phyloP scores from a whole-genome alignment of 2,888 invertebrate genomes.

The Syrista parreyssii region DNA sequence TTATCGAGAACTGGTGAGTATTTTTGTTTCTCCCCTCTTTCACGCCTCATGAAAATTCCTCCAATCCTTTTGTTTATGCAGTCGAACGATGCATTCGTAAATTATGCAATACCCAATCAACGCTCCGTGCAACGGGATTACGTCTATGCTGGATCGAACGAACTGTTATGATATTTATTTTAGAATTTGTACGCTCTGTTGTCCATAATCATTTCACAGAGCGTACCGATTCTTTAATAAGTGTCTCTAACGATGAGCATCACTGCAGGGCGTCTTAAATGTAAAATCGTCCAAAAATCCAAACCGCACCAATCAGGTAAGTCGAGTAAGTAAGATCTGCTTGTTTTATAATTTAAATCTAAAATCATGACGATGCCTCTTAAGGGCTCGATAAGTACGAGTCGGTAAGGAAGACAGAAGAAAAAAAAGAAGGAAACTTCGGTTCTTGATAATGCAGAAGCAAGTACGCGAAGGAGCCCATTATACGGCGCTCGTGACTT shows the following conservation, averaged over 20 bases:
- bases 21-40: not conserved
- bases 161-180: constrained; percentile 65
- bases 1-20: not conserved
- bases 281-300: not conserved
- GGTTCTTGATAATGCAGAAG: not conserved
- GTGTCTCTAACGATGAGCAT: constrained; percentile 56
- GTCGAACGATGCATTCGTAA: not conserved
- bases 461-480: not conserved
- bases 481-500: constrained; percentile 5
- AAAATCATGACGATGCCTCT: not conserved
- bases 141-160: constrained; percentile 11
- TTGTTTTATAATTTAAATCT: not conserved
- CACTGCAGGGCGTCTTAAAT: not conserved
- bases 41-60: not conserved
- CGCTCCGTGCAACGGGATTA: not conserved
- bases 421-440: not conserved
- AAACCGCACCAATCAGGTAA: not conserved
- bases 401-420: not conserved
- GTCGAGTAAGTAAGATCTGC: not conserved
- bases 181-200: constrained; percentile 71
- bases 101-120: not conserved
- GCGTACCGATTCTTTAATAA: constrained; percentile 69
- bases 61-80: not conserved
- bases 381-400: not conserved
- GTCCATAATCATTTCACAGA: constrained; percentile 67